Conservation (phyloP, 2,888 invertebrate genomes). For the Stictocephala bisonia region DNA sequence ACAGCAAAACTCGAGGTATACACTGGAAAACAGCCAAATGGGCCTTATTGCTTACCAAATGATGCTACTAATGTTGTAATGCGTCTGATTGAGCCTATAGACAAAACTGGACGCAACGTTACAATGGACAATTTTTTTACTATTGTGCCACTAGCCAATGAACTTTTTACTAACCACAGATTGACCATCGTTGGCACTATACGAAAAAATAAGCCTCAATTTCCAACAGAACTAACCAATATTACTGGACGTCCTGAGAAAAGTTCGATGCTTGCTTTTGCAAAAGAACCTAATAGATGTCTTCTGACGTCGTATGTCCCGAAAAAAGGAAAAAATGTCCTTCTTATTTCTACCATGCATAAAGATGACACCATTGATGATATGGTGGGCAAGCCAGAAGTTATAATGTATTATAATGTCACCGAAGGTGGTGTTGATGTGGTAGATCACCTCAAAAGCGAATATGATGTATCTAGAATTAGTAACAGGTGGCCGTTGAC, state of each 20-base stretch:
- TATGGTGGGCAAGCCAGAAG: background rate
- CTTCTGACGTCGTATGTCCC: background rate
- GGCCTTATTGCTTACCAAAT: background rate
- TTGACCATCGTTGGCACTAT: background rate
- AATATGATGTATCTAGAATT: background rate
- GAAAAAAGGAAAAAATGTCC: background rate
- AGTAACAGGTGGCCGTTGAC: background rate
- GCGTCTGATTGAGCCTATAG: background rate
- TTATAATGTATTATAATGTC: background rate
- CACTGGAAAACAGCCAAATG: background rate
- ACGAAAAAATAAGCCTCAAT: conserved; percentile 1
- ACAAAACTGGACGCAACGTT: background rate
- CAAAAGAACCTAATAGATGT: background rate
- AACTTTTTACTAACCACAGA: conserved; percentile 2
- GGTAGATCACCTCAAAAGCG: background rate
- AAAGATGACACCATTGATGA: background rate
- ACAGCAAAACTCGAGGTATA: background rate
- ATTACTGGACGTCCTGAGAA: background rate
- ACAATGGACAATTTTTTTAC: background rate
- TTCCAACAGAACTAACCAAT: background rate
- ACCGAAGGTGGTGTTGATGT: background rate
- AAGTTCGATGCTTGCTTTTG: background rate
- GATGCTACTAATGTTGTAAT: background rate
- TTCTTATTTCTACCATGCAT: no score
- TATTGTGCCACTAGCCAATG: background rate